Base-by-base conservation (phyloP, 2,113 vertebrate species). In the Procavia capensis region DNA sequence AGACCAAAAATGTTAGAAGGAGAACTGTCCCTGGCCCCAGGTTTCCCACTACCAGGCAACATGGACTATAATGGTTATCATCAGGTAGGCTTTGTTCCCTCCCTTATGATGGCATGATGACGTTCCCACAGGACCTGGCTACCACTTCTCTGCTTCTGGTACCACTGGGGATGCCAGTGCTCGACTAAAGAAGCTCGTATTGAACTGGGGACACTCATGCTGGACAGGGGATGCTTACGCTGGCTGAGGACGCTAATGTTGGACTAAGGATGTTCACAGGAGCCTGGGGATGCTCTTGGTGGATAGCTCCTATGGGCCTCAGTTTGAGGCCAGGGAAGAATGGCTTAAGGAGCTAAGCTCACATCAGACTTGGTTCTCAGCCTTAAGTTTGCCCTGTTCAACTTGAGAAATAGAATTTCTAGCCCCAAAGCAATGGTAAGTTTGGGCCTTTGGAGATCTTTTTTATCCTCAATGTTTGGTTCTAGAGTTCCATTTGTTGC, bases 1-100 rank as follows among this genome's bases (percentile, higher is more conserved):
- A 99, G 98, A 88, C 99, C 99, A 0, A 99, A 99, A 98, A 99
- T 99, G 99, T 97, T 99, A 97, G 99, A 99, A 95, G 99, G 99
- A 86, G 99, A 99, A 43, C 95, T 99, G 64, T 96, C 80, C 54
- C 98, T 99, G 4, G 99, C 99, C 1, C 99, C 99, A 17, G 99
- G 99, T 2, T 99, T 99, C 96, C 99, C 97, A 0, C 94, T 99
- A 66, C 99, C 99, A 0, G 98, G 99, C 59, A 99, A 99, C 98
- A 99, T 98, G 98, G 99, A 99, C 98, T 99, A 99, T 80, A 98
- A 98, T 14, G 97, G 98, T 47, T 99, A 99, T 96, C 99, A 99
- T 93, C 98, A 99, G 99, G 99, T 99, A 95, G 92, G 17, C 19
- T 74, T 45, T 61, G 43, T 47, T 17, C 66, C 24, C 31, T 34